Base-by-base conservation (phyloP, 2,888 invertebrate genomes). In the Morinoia aosen region DNA sequence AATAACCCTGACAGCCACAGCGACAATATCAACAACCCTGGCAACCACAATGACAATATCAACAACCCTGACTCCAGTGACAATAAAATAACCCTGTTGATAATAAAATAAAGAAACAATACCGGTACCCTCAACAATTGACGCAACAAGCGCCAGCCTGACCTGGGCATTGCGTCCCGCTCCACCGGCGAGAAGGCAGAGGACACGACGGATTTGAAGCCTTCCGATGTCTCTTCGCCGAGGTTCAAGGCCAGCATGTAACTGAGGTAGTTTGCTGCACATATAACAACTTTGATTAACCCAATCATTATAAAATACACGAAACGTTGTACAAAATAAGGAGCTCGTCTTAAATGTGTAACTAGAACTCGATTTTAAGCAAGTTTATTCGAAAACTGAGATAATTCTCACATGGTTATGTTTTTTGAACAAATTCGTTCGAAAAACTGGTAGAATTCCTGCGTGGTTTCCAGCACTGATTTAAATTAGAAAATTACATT, bases 231-330 rank as follows among this genome's bases (percentile, higher is more conserved):
- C 57, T 96, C 96, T 57, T 95, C 95, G 10, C 95, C 96, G 94
- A 96, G 64, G 64, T 95, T 95, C 61, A 64, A 12, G n/a, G 95
- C 91, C 57, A 96, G n/a, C 19, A 93, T 95, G 95, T 95, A 96
- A 40, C 95, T 64, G 76, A 96, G 91, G 95, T 91, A 96, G 88
- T 96, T 96, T 25, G 95, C 96, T 96, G 95, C 1, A 57, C 12
- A 94, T 0, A 12, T 39, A 39, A 33, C 8, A 76, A 33, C 0
- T 33, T 61, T 16, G 5, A 61, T 61, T 61, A 10, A 76, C 16
- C 25, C 33, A 5, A 48, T 48, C 48, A 48, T 4, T 4, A 48
- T 48, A 48, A 48, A 48, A 5, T 48, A 48, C 48, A 48, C 48
- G 5, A 48, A 48, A 48, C 48, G 48, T 48, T 4, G 48, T 48